Evolutionary conservation across 2,888 invertebrate species (phyloP), one percentile per base, ranked within the genome.

Genomic region (Candidula unifasciata): DNA sequence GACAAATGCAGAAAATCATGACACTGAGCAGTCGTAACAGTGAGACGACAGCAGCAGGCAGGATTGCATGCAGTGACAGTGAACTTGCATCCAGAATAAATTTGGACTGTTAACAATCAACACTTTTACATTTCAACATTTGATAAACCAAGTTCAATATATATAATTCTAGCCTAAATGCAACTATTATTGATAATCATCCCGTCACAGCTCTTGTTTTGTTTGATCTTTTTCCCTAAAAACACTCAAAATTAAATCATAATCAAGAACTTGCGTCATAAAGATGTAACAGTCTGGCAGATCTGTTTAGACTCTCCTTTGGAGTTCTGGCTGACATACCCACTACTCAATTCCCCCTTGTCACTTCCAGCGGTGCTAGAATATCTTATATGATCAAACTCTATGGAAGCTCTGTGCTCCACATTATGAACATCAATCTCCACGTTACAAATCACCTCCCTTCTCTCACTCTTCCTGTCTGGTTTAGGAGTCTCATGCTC

Each of bases 291-390:
- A 73, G 90, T 90, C 82, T 92, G 90, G 88, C 88, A 91, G 57
- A 91, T 77, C 69, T 88, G 87, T 86, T 91, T 91, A 3, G 90
- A 91, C 68, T 89, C 90, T 74, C 91, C 91, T 86, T 90, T 91
- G 2, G 91, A 91, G 76, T 89, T 90, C 80, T 91, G 91, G 85
- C 91, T 91, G 85, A 90, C 89, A 84, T 91, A 91, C 78, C 91
- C 91, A 87, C 91, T 90, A 37, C 89, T 84, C n/a, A 79, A 84
- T 27, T 87, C 87, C 6, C 84, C 86, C 37, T 81, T 66, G 71
- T 87, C 86, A 54, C 85, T 80, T n/a, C 66, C 80, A 16, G 60
- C 80, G 18, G 83, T 68, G n/a, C 82, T 69, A 5, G 87, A 85
- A 57, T 83, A 68, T 35, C 86, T 84, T 64, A 74, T 78, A 54